Evolutionary conservation across 2,888 invertebrate genomes (phyloP), one percentile per base, ranked within the genome.

Genomic region (Agrilus mali): DNA sequence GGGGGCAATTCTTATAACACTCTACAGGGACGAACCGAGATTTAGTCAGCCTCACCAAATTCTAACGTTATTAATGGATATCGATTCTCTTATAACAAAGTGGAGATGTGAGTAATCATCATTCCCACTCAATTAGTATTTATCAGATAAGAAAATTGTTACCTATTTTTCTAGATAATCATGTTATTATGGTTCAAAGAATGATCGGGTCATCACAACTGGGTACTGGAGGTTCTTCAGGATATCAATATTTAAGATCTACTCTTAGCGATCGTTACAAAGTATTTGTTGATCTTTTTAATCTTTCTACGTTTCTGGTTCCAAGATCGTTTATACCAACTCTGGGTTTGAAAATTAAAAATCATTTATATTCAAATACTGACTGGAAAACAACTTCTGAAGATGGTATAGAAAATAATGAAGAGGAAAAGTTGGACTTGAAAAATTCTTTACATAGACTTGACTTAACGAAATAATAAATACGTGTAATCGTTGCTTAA

Each of bases 231-330:
- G 97, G 98, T 4, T 96, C 96, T 6, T 93, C 95, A 0, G 98
- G 98, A 1, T 97, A 98, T 69, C 94, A 96, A 61, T 98, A 98
- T 65, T 75, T 98, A 6, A 78, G 96, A 42, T 93, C 95, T 4
- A 98, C 97, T 0, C 76, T 97, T 52, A 96, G 96, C 65, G 97
- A 98, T 68, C 88, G 96, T 16, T 98, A 98, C 74, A 97, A 97
- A 69, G 93, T 97, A 27, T 98, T 98, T 64, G 69, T 97, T 62
- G 98, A 98, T 65, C 70, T 98, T 35, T 97, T 96, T 73, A 98
- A 98, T 66, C 69, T 98, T 44, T 95, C 96, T 0, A 95, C 97
- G 0, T 97, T 93, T 71, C 70, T 98, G 48, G 83, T 98, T 56
- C 97, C 97, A 1, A 80, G 96, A 7, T 76, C 82, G 17, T 78